These are phyloP conservation scores for Mellivora capensis DNA, from an alignment of 2,113 vertebrate genomes.

Conservation along the genomic window DNA sequence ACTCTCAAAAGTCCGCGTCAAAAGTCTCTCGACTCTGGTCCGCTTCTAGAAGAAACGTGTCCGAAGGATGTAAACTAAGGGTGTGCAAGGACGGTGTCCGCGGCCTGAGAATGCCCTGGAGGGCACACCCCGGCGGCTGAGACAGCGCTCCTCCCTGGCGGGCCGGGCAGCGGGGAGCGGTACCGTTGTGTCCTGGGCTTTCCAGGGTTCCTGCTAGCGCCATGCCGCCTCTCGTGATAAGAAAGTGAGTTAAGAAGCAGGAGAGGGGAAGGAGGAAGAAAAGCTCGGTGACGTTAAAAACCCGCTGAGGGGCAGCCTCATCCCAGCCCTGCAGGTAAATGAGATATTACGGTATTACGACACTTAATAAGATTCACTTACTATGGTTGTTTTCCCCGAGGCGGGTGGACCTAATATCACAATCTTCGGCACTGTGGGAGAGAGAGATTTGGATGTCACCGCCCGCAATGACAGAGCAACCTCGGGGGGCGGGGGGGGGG, in stretches of 20 bases:
- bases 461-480: background rate
- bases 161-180: too few species aligned
- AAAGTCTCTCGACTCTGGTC: background rate
- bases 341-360: background rate
- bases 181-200: background rate
- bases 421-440: slow-evolving; percentile 81
- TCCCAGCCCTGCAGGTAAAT: background rate
- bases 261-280: background rate
- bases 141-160: rapidly evolving
- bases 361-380: slow-evolving; percentile 75
- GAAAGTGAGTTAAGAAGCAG: background rate
- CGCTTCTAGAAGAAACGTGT: background rate
- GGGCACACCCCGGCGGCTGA: rapidly evolving
- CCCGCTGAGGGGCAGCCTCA: rapidly evolving
- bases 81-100: rapidly evolving
- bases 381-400: slow-evolving; percentile 88
- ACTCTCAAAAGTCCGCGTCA: background rate
- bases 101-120: rapidly evolving
- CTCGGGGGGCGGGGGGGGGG: background rate
- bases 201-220: background rate
- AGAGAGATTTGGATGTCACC: slow-evolving; percentile 64
- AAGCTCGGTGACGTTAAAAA: rapidly evolving
- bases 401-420: slow-evolving; percentile 90
- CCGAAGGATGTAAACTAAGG: rapidly evolving
- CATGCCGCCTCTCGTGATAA: background rate